Conservation (phyloP, 2,113 vertebrate species). For the Seriola quinqueradiata region DNA sequence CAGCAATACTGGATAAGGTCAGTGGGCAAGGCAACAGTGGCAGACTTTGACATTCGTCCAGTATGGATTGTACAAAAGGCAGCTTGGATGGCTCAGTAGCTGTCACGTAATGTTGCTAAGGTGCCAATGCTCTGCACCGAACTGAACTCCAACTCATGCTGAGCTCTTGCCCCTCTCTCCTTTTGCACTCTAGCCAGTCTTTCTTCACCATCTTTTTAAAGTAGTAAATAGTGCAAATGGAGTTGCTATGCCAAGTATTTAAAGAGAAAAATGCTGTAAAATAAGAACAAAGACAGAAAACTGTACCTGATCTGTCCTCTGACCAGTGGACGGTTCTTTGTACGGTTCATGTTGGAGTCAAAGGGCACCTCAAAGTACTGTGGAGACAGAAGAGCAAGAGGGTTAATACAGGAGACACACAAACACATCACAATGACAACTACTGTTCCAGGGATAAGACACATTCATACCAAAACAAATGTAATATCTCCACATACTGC, state of each 20-base stretch:
- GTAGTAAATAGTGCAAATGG: background rate
- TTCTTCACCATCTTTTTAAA: background rate
- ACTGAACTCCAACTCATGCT: background rate
- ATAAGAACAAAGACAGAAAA: background rate
- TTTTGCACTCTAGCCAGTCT: background rate
- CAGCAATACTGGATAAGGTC: constrained; percentile 17
- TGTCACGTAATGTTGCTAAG: background rate
- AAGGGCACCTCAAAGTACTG: constrained; percentile 99
- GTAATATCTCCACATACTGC: background rate
- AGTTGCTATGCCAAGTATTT: background rate
- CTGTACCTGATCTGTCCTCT: constrained; percentile 97
- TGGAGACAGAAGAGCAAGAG: constrained; percentile 62
- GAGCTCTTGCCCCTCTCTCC: background rate
- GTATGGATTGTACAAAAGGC: background rate
- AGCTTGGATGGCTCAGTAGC: constrained; percentile 19
- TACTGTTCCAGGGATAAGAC: background rate
- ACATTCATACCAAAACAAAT: background rate
- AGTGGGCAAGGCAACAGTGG: constrained; percentile 16
- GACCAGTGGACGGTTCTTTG: constrained; percentile 97
- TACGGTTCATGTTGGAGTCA: constrained; percentile 99
- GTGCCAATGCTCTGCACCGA: background rate
- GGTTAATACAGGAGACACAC: constrained; percentile 43
- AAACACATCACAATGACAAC: background rate
- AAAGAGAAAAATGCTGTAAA: background rate
- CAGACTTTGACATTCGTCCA: constrained; percentile 3